phyloP scores from a whole-genome alignment of 2,113 vertebrate species.

The Trogon surrucura region DNA sequence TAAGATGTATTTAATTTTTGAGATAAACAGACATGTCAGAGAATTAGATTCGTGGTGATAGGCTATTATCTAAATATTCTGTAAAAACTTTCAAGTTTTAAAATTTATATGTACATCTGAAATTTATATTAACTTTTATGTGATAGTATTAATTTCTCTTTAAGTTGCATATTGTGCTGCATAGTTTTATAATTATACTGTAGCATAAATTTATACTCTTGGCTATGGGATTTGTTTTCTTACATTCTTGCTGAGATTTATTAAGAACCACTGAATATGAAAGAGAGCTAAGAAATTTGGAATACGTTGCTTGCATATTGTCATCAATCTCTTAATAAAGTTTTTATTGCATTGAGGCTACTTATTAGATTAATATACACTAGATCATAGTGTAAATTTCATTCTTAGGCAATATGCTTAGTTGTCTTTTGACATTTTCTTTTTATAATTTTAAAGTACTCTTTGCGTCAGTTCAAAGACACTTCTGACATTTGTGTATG shows the following conservation, averaged over 20 bases:
- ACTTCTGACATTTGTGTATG: background rate
- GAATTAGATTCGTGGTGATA: background rate
- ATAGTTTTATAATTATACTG: background rate
- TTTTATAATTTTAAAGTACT: constrained; percentile 52
- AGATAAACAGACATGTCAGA: background rate
- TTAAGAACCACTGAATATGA: constrained; percentile 5
- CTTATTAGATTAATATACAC: constrained; percentile 54
- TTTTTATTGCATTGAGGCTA: constrained; percentile 42
- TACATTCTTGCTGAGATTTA: background rate
- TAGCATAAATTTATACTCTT: background rate
- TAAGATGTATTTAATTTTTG: background rate
- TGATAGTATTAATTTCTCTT: background rate
- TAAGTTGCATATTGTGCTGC: background rate
- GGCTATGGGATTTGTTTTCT: background rate
- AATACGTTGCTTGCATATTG: constrained; percentile 8
- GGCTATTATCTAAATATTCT: background rate
- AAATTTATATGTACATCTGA: background rate
- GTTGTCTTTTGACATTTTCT: constrained; percentile 5
- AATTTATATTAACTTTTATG: background rate
- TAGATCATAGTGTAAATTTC: constrained; percentile 56
- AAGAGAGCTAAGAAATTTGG: background rate
- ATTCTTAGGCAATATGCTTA: background rate
- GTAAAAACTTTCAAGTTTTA: background rate
- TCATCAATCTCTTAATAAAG: constrained; percentile 56
- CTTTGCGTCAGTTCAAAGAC: constrained; percentile 33